phyloP scores from a whole-genome alignment of 2,797 vertebrate species.

The Catamblyrhynchus diadema region DNA sequence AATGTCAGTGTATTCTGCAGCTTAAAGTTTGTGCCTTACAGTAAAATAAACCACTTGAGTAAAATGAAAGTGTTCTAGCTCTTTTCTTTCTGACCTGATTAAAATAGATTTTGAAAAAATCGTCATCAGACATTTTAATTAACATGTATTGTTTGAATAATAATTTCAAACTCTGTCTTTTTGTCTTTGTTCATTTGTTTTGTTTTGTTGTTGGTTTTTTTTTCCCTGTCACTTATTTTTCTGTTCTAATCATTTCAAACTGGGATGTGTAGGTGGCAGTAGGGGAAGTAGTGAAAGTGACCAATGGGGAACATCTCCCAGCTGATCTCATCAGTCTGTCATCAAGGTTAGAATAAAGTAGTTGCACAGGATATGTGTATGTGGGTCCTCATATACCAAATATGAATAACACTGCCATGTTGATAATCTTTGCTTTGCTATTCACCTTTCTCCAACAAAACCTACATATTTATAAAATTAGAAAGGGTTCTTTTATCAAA shows the following conservation, averaged over 20 bases:
- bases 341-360: slow-evolving; percentile 91
- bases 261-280: slow-evolving; percentile 92
- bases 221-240: slow-evolving; percentile 67
- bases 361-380: slow-evolving; percentile 62
- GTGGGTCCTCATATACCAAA: slow-evolving; percentile 76
- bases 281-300: slow-evolving; percentile 98
- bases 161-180: slow-evolving; percentile 76
- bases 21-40: neutral
- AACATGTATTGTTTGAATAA: slow-evolving; percentile 76
- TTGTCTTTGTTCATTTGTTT: slow-evolving; percentile 75
- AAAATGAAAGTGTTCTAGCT: neutral
- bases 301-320: slow-evolving; percentile 98
- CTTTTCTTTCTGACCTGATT: slow-evolving; percentile 69
- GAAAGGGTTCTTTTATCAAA: neutral
- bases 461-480: neutral
- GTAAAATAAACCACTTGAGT: neutral
- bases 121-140: slow-evolving; percentile 73
- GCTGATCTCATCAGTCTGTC: slow-evolving; percentile 99
- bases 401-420: neutral
- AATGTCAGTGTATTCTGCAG: neutral
- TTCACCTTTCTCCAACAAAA: neutral
- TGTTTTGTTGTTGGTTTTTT: slow-evolving; percentile 34
- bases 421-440: neutral
- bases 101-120: slow-evolving; percentile 85
- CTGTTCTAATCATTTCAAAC: slow-evolving; percentile 77